phyloP scores from a whole-genome alignment of 2,888 invertebrate genomes.

The Oscheius onirici region DNA sequence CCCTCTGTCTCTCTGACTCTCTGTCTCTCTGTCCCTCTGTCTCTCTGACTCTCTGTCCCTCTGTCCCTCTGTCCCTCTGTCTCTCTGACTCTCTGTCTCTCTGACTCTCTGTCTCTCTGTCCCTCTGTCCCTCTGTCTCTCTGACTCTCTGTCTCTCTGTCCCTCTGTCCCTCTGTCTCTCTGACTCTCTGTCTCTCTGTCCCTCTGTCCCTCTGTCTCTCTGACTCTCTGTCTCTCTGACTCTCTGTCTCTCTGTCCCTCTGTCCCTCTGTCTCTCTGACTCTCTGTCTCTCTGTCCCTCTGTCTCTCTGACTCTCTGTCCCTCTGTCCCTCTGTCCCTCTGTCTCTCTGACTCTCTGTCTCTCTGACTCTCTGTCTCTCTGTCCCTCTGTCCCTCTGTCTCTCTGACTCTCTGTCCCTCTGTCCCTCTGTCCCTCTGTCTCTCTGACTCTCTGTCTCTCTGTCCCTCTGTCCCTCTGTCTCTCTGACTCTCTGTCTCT shows the following conservation, averaged over 20 bases:
- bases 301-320: slow-evolving; percentile 2
- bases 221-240: slow-evolving; percentile 49
- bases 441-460: slow-evolving; percentile 50
- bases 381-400: slow-evolving; percentile 50
- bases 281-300: slow-evolving; percentile 49
- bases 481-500: slow-evolving; percentile 50
- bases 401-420: slow-evolving; percentile 8
- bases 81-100: slow-evolving; percentile 50
- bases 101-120: slow-evolving; percentile 3
- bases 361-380: slow-evolving; percentile 50
- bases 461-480: too few relatives aligned
- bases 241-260: slow-evolving; percentile 10
- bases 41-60: slow-evolving; percentile 8
- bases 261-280: slow-evolving; percentile 50
- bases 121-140: slow-evolving; percentile 51
- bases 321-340: slow-evolving; percentile 51
- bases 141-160: not conserved
- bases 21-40: slow-evolving; percentile 50
- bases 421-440: slow-evolving; percentile 51
- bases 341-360: slow-evolving; percentile 2
- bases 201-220: too few relatives aligned
- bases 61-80: slow-evolving; percentile 51
- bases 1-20: slow-evolving; percentile 51
- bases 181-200: slow-evolving; percentile 50
- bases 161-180: slow-evolving; percentile 52